Percentiles rank a stretch among this genome's conserved stretches.
Evolutionary conservation across 2,797 vertebrate genomes (phyloP).

Genomic region (Sebastes paucispinis): DNA sequence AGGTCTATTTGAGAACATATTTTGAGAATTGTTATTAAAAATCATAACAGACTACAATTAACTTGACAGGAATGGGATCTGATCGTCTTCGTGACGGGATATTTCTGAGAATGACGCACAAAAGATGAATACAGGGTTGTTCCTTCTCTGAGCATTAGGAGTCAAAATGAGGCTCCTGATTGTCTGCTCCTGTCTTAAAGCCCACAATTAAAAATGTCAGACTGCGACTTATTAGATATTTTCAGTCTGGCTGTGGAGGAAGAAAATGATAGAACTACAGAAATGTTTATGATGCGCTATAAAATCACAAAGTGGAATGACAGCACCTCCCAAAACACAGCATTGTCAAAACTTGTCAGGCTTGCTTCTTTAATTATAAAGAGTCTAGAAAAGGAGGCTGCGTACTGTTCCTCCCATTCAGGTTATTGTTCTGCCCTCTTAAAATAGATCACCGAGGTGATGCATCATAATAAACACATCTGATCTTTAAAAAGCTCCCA

Average conservation of each 20-base stretch:
- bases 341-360: constrained; percentile 22
- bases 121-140: not conserved
- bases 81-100: not conserved
- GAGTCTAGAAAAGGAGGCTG: not conserved
- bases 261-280: not conserved
- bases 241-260: not conserved
- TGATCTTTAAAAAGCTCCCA: not conserved
- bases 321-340: not conserved
- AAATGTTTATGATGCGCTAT: not conserved
- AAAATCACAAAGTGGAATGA: not conserved
- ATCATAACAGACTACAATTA: not conserved
- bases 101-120: not conserved
- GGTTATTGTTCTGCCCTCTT: constrained; percentile 8
- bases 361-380: constrained; percentile 28
- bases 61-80: not conserved
- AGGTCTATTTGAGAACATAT: not conserved
- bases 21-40: not conserved
- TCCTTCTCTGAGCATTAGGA: not conserved
- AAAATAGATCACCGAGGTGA: not conserved
- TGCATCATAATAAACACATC: not conserved
- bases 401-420: not conserved
- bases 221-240: not conserved
- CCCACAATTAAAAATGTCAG: not conserved
- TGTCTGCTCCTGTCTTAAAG: not conserved
- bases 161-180: not conserved